A percentile compares a stretch with the other conserved stretches of the same genome.
Conservation (phyloP, 1,140 invertebrate species). For the Halesus radiatus region DNA sequence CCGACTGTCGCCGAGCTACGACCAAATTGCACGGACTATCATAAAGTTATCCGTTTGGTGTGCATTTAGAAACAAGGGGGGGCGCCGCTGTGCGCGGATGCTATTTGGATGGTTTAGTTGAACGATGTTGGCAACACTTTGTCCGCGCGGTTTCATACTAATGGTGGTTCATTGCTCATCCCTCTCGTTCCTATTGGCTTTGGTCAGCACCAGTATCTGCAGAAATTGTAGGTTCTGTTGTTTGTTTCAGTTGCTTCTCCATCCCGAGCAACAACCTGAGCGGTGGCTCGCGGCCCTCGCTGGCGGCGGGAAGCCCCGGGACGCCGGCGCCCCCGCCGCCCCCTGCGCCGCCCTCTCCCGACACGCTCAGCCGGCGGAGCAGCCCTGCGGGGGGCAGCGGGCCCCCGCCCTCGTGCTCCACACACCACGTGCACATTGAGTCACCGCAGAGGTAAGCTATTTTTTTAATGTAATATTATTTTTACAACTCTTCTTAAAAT, state of each 20-base stretch:
- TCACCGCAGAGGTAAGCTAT: constrained; percentile 64
- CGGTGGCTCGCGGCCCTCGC: constrained; percentile 65
- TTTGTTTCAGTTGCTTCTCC: constrained; percentile 71
- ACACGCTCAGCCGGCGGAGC: constrained; percentile 73
- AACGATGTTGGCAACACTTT: too few relatives aligned
- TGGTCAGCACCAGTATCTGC: neutral
- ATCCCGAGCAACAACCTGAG: constrained; percentile 74
- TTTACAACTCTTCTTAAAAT: too few relatives aligned
- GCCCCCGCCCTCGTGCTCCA: constrained; percentile 67
- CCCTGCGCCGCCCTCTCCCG: constrained; percentile 70
- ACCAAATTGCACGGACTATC: too few relatives aligned
- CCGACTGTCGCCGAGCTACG: too few relatives aligned
- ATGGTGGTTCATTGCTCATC: too few relatives aligned
- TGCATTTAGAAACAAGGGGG: too few relatives aligned
- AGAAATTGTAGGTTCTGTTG: neutral
- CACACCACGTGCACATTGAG: constrained; percentile 67
- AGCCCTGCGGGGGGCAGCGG: constrained; percentile 58
- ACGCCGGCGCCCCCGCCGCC: constrained; percentile 71
- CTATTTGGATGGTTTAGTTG: too few relatives aligned
- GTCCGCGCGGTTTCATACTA: too few relatives aligned
- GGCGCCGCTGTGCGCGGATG: too few relatives aligned
- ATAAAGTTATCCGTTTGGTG: too few relatives aligned
- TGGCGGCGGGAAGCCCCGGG: constrained; percentile 73
- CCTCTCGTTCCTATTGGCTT: too few relatives aligned
- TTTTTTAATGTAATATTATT: too few relatives aligned